Base-by-base conservation (phyloP, 2,797 vertebrate species). In the Pseudochromis fuscus region DNA sequence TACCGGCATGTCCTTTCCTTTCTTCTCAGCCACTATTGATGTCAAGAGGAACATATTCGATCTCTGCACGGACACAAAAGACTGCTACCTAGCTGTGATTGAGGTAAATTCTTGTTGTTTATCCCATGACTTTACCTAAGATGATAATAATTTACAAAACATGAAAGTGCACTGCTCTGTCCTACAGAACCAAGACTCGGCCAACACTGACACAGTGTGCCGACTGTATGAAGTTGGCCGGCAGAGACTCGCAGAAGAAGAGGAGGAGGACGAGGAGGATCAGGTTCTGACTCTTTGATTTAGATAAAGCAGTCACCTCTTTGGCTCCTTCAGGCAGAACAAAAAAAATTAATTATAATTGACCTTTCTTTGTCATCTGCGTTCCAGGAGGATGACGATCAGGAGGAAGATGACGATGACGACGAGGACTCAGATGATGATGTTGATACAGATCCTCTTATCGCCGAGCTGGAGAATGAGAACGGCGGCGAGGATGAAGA, bases 21-120 rank as follows among this genome's bases (percentile, higher is more conserved):
- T 57, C 24, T 24, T 65, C 16, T 21, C 78, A 99, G 98, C 98
- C 44, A 99, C 98, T 52, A 98, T 99, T 85, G 98, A 99, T 75
- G 97, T 99, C 67, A 99, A 99, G 91, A 91, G 96, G 86, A 99
- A 99, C 79, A 99, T 99, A 87, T 99, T 99, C 91, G 98, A 99
- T 87, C 90, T 99, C 51, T 99, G 98, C 89, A 99, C 98, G 24
- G 98, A 99, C 86, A 98, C 97, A 66, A 99, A 99, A 89, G 98
- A 99, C 91, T 99, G 98, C 90, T 99, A 99, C 83, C 93, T 99
- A 61, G 98, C 98, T 79, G 98, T 99, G 66, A 99, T 99, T 71
- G 98, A 99, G 96, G 98, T 98, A 93, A 88, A 70, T 27, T 10
- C 2, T 72, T 42, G 0, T 49, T 25, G 10, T 37, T 28, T 4